Evolutionary conservation across 2,113 vertebrate species (phyloP).

Genomic region (Pseudopodoces humilis): DNA sequence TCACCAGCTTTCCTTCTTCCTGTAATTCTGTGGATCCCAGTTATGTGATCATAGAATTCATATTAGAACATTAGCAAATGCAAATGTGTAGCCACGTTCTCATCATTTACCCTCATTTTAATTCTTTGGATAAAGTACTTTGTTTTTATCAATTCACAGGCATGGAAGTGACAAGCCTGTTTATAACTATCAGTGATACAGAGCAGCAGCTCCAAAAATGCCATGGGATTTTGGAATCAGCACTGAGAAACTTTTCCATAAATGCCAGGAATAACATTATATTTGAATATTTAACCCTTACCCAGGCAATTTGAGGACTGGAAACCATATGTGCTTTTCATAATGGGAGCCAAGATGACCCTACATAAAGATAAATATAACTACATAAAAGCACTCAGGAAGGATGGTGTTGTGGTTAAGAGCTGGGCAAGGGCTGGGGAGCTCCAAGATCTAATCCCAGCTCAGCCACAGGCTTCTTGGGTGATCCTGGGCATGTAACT

Average conservation of each 20-base stretch:
- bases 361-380: slow-evolving; percentile 67
- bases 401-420: slow-evolving; percentile 59
- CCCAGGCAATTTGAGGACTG: slow-evolving; percentile 63
- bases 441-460: slow-evolving; percentile 51
- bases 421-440: slow-evolving; percentile 48
- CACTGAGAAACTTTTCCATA: slow-evolving; percentile 61
- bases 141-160: slow-evolving; percentile 3
- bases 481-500: slow-evolving; percentile 63
- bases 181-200: slow-evolving; percentile 43
- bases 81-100: background rate
- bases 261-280: slow-evolving; percentile 67
- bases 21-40: background rate
- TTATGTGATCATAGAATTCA: background rate
- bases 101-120: background rate
- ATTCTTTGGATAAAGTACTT: background rate
- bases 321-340: slow-evolving; percentile 65
- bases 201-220: slow-evolving; percentile 39
- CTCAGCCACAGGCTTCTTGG: slow-evolving; percentile 63
- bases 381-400: slow-evolving; percentile 55
- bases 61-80: background rate
- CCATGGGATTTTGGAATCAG: slow-evolving; percentile 47
- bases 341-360: slow-evolving; percentile 60
- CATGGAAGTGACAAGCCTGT: slow-evolving; percentile 2
- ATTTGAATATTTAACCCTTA: slow-evolving; percentile 71
- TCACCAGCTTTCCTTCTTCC: background rate